A percentile compares a stretch with the other conserved stretches of the same genome.
Conservation (phyloP, 2,113 vertebrate species). For the Leucopsar rothschildi region DNA sequence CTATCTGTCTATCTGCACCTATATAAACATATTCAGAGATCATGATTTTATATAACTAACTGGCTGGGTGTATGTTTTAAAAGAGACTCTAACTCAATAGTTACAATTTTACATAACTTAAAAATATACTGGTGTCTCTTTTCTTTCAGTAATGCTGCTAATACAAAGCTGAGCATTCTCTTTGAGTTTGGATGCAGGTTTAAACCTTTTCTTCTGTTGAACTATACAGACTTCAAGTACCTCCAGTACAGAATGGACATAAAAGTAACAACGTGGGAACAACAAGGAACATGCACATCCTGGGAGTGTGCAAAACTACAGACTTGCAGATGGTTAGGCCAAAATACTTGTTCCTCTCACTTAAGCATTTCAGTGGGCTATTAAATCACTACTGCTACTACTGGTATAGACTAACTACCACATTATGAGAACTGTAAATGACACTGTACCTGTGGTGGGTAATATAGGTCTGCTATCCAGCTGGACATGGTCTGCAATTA, state of each 20-base stretch:
- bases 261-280: background rate
- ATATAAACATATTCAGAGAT: background rate
- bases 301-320: background rate
- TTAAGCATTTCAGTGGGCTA: background rate
- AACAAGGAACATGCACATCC: background rate
- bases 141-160: background rate
- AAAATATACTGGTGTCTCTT: background rate
- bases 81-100: background rate
- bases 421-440: background rate
- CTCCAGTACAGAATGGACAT: background rate
- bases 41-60: background rate
- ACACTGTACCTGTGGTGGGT: constrained; percentile 20
- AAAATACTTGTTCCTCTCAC: background rate
- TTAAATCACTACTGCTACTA: background rate
- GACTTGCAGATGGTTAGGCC: background rate
- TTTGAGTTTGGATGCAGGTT: background rate
- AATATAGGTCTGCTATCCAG: constrained; percentile 29
- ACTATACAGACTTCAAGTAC: background rate
- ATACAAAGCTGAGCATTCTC: background rate
- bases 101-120: background rate
- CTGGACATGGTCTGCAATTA: constrained; percentile 21
- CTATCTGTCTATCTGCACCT: background rate
- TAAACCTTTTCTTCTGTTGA: background rate
- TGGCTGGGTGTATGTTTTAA: background rate
- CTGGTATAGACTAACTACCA: background rate